phyloP scores from a whole-genome alignment of 2,113 vertebrate species.

The Pipra filicauda region DNA sequence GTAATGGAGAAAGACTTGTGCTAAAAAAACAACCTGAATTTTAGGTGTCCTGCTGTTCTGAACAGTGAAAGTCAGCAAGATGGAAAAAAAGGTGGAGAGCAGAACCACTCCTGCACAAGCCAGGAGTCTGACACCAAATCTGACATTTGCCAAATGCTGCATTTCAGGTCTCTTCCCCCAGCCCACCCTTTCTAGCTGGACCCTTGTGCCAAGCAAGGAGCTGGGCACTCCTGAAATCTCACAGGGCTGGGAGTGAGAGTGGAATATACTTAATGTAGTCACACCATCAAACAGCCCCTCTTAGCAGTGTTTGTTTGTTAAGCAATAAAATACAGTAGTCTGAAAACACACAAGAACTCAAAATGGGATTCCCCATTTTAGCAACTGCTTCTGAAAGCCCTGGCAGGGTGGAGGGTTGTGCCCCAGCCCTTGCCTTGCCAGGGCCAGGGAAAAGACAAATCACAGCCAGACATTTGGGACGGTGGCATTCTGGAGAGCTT shows the following conservation, averaged over 20 bases:
- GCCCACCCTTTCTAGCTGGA: background rate
- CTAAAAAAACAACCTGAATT: background rate
- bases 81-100: background rate
- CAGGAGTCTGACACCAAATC: background rate
- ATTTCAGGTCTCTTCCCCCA: background rate
- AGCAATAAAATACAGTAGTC: background rate
- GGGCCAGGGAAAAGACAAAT: background rate
- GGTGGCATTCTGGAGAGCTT: background rate
- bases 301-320: background rate
- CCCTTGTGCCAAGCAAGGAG: background rate
- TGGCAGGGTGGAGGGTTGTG: accelerated
- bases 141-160: background rate
- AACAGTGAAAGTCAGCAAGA: background rate
- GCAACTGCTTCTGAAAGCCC: background rate
- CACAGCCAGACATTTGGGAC: background rate
- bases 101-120: background rate
- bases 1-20: background rate
- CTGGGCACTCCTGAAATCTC: background rate
- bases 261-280: background rate
- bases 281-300: background rate
- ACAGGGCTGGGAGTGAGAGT: background rate
- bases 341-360: background rate
- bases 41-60: background rate
- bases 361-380: background rate
- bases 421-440: background rate